Evolutionary conservation across 2,888 invertebrate genomes (phyloP).

Genomic region (Caenorhabditis auriculariae): DNA sequence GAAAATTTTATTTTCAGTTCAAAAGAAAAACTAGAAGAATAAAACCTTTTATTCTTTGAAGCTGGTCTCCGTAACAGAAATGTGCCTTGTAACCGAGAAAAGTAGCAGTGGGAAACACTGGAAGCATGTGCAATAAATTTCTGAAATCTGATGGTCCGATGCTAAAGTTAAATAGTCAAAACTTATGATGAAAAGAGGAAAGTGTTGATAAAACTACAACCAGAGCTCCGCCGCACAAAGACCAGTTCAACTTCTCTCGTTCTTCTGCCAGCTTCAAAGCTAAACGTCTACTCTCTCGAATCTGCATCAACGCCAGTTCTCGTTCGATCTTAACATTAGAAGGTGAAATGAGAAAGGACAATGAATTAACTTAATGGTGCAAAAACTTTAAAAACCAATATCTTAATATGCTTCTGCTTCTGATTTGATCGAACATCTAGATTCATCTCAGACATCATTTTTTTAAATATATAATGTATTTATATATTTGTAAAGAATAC

Average conservation of each 20-base stretch:
- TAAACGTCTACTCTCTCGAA: conserved; percentile 29
- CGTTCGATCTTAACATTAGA: conserved; percentile 49
- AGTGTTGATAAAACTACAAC: conserved; percentile 27
- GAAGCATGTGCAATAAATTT: conserved; percentile 40
- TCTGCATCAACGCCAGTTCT: conserved; percentile 39
- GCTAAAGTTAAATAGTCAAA: neutral
- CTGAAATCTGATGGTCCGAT: conserved; percentile 7
- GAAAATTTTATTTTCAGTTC: neutral
- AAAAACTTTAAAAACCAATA: too few relatives aligned
- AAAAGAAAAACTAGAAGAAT: neutral
- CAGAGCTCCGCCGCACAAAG: conserved; percentile 32
- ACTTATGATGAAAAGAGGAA: conserved; percentile 37
- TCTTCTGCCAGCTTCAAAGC: conserved; percentile 42
- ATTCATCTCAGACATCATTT: too few relatives aligned
- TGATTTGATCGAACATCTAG: too few relatives aligned
- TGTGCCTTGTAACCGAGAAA: conserved; percentile 45
- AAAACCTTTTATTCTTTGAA: conserved; percentile 22
- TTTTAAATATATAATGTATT: too few relatives aligned
- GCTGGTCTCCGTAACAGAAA: conserved; percentile 42
- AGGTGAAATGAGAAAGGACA: too few relatives aligned
- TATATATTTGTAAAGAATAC: too few relatives aligned
- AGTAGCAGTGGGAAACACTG: conserved; percentile 40
- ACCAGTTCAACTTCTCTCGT: conserved; percentile 39
- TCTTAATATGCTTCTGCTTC: too few relatives aligned
- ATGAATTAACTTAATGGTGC: too few relatives aligned